Base-by-base conservation (phyloP, 1,140 invertebrate species). In the Ceratina japonica region DNA sequence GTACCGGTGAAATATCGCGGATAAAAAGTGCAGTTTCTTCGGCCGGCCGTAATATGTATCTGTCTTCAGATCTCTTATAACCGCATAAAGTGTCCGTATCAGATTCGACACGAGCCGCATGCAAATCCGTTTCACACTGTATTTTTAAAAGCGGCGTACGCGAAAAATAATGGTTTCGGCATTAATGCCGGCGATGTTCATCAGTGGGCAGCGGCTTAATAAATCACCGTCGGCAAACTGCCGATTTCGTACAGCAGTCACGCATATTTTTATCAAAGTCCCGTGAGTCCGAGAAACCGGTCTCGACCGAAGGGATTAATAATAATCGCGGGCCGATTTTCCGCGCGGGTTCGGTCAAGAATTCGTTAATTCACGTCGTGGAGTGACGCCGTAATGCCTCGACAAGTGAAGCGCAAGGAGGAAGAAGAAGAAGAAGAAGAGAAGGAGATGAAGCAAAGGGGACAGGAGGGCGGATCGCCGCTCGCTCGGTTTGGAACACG, bases 401-500 rank as follows among this genome's bases (percentile, higher is more conserved):
- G 83, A 80, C 82, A 86, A 84, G 83, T 75, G 75, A 74, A 66
- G 66, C 54, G 71, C 22, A 37, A 86, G 71, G 44, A 80, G 79
- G 66, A 74, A 81, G 83, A 74, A 54, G 71, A 75, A 59, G 61
- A 75, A 66, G 82, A 79, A 79, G 65, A 78, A n/a, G 65, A 69
- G 81, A 79, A 72, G 58, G 65, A 70, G 73, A 63, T 22, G 68
- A 31, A 65, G 59, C 49, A 66, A 66, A 56, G 68, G 52, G 64
- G 66, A 16, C 65, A 82, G 73, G 63, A 68, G 75, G 81, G 68
- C 68, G 81, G 79, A 82, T 82, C 84, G 81, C 64, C 63, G 84
- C 84, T 83, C 63, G 84, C 84, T 83, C 85, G 85, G 86, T 88
- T 88, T 81, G 86, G 83, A 80, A 84, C 80, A 84, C 70, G 69